These are phyloP conservation scores for Oncorhynchus nerka DNA, from an alignment of 2,113 vertebrate genomes.

Conservation along the genomic window DNA sequence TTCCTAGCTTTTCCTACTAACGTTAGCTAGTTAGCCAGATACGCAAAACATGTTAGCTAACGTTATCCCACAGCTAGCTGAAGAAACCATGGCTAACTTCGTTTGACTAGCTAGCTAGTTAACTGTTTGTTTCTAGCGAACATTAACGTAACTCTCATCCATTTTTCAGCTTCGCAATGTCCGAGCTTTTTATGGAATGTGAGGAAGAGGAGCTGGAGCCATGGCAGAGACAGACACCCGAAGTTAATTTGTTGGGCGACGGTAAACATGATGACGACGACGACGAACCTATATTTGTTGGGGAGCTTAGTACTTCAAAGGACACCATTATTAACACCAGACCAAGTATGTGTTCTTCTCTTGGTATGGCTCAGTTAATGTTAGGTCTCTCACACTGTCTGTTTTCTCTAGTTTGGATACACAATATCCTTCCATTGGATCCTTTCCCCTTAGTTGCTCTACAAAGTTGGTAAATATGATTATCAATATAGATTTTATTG, in stretches of 20 bases:
- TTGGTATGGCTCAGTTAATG: background rate
- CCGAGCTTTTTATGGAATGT: constrained; percentile 99
- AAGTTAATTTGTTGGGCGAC: constrained; percentile 84
- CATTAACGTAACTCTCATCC: background rate
- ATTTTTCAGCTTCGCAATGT: constrained; percentile 78
- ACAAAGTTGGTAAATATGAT: background rate
- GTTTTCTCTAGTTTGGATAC: background rate
- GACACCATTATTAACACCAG: constrained; percentile 69
- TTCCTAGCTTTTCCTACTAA: no score
- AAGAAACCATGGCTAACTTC: no score
- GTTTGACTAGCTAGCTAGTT: no score
- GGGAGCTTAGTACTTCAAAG: constrained; percentile 88
- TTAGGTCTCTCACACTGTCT: no score
- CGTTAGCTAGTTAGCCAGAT: no score
- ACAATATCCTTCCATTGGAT: background rate
- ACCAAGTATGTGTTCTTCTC: constrained; percentile 45
- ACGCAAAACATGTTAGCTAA: no score
- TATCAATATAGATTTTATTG: no score
- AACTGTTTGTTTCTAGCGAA: no score
- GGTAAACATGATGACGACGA: constrained; percentile 70
- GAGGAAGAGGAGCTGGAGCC: constrained; percentile 98
- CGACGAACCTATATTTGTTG: constrained; percentile 93
- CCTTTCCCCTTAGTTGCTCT: no score
- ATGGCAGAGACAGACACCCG: constrained; percentile 89
- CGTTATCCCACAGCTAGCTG: no score